Base-by-base conservation (phyloP, 2,888 invertebrate genomes). In the Drosophila yooni region DNA sequence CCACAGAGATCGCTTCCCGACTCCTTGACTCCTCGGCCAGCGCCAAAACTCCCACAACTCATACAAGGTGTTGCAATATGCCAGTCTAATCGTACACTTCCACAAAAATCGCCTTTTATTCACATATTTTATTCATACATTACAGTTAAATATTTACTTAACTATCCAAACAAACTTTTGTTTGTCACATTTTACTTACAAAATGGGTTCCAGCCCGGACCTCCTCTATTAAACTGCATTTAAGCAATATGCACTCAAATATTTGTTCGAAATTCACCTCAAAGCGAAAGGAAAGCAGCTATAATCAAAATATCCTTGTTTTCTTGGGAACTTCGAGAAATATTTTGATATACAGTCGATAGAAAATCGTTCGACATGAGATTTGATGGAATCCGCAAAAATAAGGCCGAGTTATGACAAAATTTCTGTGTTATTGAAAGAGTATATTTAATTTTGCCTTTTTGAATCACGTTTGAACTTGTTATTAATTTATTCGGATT, bases 1-100 rank as follows among this genome's bases (percentile, higher is more conserved):
- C 56, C 29, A 40, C 40, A 43, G 4, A 60, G 66, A 68, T 68
- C 60, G 38, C 21, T 29, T 15, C 43, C 25, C 25, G 13, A 43
- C 56, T 40, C 62, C 40, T 25, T 50, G 27, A 51, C 60, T 50
- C 33, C 31, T 57, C 48, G 43, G 27, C 53, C 29, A 57, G 40
- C 21, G 70, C 71, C 72, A 78, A 75, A 80, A 73, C 76, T 81
- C 75, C 64, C 72, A 74, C 69, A 77, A 68, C 75, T 66, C 72
- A 74, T 65, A 77, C 70, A 71, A 82, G 88, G 76, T 86, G 83
- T 87, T 87, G 78, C 74, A 76, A 79, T 67, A 68, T 66, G 67
- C 58, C 36, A 53, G 61, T 59, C 62, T 53, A 50, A 63, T 57
- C 43, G 40, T 65, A 21, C 60, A 74, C 74, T 74, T 21, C 1